phyloP scores from a whole-genome alignment of 2,797 vertebrate genomes.

The Nyctalus aviator region DNA sequence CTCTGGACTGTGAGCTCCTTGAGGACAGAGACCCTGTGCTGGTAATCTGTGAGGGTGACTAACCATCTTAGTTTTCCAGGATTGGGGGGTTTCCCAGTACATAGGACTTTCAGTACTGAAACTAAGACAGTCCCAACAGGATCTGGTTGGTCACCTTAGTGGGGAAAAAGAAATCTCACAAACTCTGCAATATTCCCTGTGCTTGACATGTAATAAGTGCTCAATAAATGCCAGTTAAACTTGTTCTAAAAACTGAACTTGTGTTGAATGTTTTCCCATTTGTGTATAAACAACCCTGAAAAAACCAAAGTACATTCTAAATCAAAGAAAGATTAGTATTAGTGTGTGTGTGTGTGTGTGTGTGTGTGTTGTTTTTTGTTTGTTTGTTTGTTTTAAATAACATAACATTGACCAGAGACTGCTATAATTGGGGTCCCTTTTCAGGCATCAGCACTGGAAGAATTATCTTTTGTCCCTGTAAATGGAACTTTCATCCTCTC shows the following conservation, averaged over 20 bases:
- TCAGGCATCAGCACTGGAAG: background rate
- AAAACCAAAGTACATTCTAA: background rate
- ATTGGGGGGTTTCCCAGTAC: background rate
- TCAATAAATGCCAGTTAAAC: conserved; percentile 1
- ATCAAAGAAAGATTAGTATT: background rate
- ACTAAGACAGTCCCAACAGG: background rate
- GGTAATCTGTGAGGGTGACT: background rate
- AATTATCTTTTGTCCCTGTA: background rate
- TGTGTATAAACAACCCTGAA: background rate
- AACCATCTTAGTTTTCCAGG: background rate
- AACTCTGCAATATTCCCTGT: background rate
- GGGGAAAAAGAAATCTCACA: background rate
- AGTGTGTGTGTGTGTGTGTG: background rate
- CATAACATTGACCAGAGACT: background rate
- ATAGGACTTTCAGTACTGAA: background rate
- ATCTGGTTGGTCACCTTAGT: background rate
- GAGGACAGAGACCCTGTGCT: background rate
- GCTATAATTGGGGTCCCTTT: background rate
- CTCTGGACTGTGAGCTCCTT: background rate
- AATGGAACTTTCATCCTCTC: background rate
- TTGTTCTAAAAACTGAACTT: background rate
- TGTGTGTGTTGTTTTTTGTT: background rate
- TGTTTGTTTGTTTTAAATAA: background rate
- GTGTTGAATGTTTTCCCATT: background rate
- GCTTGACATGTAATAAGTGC: background rate